Conservation (phyloP, 2,797 vertebrate genomes). For the Myiothlypis coronata region DNA sequence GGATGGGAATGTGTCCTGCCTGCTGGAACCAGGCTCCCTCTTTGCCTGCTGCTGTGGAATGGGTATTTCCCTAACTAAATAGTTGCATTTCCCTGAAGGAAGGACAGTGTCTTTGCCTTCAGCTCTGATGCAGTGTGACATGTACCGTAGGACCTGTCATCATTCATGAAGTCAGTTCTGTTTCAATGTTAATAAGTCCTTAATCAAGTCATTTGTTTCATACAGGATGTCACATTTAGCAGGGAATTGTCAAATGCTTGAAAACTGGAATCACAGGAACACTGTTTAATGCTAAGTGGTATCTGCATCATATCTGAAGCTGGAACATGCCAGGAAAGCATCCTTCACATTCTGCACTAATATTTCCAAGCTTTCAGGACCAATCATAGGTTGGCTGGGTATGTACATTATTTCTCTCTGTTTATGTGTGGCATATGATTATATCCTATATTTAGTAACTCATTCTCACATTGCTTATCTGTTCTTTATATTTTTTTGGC, state of each 20-base stretch:
- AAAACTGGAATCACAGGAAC: constrained; percentile 30
- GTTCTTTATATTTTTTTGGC: not conserved
- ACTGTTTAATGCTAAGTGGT: constrained; percentile 48
- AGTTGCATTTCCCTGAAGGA: not conserved
- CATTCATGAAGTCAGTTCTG: constrained; percentile 54
- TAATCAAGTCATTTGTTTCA: constrained; percentile 72
- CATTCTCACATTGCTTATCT: not conserved
- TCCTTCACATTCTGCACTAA: constrained; percentile 29
- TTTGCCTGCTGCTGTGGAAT: not conserved
- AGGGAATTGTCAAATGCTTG: constrained; percentile 43
- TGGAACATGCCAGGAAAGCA: constrained; percentile 40
- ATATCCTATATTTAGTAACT: not conserved
- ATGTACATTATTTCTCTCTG: not conserved
- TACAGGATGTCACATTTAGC: constrained; percentile 62
- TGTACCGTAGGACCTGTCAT: constrained; percentile 53
- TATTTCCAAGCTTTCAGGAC: constrained; percentile 26
- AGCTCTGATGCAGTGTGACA: constrained; percentile 56
- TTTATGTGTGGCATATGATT: not conserved
- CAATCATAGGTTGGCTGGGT: constrained; percentile 31
- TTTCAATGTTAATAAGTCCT: constrained; percentile 65
- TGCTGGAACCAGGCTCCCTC: not conserved
- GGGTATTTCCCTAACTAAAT: not conserved
- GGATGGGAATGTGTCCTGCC: not conserved
- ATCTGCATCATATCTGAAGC: constrained; percentile 33
- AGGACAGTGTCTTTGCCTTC: constrained; percentile 20